These are phyloP conservation scores for Drosophila prostipennis DNA, from an alignment of 2,888 invertebrate genomes.

Conservation along the genomic window DNA sequence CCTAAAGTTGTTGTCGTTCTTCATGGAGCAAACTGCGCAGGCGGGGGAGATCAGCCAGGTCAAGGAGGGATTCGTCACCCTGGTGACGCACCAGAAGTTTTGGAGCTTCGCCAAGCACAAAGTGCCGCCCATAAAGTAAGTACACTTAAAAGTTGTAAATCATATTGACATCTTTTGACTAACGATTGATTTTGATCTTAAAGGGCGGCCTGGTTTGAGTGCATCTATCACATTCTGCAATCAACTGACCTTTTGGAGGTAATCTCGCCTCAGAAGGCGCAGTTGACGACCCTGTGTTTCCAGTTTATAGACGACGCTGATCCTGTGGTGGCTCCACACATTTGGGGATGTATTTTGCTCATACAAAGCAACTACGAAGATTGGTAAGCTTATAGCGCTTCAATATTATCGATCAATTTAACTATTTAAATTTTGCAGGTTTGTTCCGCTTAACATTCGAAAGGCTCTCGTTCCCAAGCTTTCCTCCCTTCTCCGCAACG, in stretches of 20 bases:
- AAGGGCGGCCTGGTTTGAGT: conserved; percentile 89
- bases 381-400: conserved; percentile 71
- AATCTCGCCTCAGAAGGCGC: conserved; percentile 85
- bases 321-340: conserved; percentile 87
- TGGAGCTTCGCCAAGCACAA: conserved; percentile 89
- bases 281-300: conserved; percentile 86
- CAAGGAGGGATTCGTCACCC: conserved; percentile 84
- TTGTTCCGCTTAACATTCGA: conserved; percentile 87
- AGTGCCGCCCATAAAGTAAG: conserved; percentile 84
- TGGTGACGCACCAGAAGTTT: conserved; percentile 87
- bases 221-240: conserved; percentile 87
- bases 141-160: neutral
- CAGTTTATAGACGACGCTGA: conserved; percentile 89
- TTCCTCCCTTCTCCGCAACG: conserved; percentile 88
- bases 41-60: conserved; percentile 78
- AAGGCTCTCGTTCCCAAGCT: conserved; percentile 90
- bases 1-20: conserved; percentile 87
- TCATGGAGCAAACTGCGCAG: conserved; percentile 87
- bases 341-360: conserved; percentile 91
- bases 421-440: conserved; percentile 60
- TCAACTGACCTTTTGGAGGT: conserved; percentile 85
- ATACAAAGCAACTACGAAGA: conserved; percentile 86
- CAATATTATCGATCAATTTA: neutral
- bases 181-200: neutral
- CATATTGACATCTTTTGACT: neutral